Evolutionary conservation across 2,113 vertebrate genomes (phyloP).

Genomic region (Platichthys flesus): DNA sequence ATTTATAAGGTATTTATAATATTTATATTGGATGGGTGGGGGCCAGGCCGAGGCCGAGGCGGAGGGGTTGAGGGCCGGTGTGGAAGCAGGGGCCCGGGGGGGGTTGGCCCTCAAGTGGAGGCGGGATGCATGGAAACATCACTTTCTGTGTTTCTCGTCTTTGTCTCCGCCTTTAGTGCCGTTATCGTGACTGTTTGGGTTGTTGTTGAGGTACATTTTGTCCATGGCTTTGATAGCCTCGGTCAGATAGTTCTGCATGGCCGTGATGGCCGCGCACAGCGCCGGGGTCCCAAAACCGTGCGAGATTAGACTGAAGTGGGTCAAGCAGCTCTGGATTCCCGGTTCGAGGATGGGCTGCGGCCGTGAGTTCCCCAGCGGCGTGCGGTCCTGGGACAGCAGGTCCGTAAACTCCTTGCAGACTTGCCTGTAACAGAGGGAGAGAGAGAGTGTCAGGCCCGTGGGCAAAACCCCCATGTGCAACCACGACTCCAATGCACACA

Average conservation of each 20-base stretch:
- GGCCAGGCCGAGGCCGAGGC: constrained; percentile 21
- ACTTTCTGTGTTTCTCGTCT: constrained; percentile 99
- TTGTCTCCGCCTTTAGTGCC: constrained; percentile 97
- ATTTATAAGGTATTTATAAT: constrained; percentile 85
- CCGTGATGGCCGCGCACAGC: constrained; percentile 95
- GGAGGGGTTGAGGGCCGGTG: constrained; percentile 32
- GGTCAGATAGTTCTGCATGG: constrained; percentile 99
- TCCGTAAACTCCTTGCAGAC: constrained; percentile 99
- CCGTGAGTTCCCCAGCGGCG: constrained; percentile 97
- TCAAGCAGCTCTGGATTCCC: constrained; percentile 99
- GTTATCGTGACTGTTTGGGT: constrained; percentile 98
- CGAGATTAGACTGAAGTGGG: constrained; percentile 99
- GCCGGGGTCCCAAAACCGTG: constrained; percentile 99
- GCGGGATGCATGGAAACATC: constrained; percentile 72
- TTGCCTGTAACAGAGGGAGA: constrained; percentile 87
- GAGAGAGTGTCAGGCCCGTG: background rate
- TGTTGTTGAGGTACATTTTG: constrained; percentile 99
- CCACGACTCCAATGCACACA: background rate
- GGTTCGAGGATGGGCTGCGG: constrained; percentile 98
- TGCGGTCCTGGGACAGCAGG: constrained; percentile 99
- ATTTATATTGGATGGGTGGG: constrained; percentile 78
- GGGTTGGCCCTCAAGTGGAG: constrained; percentile 47
- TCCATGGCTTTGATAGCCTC: constrained; percentile 99
- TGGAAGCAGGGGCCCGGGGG: constrained; percentile 43
- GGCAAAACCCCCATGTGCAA: background rate